Conservation (phyloP, 2,113 vertebrate genomes). For the Cariama cristata region DNA sequence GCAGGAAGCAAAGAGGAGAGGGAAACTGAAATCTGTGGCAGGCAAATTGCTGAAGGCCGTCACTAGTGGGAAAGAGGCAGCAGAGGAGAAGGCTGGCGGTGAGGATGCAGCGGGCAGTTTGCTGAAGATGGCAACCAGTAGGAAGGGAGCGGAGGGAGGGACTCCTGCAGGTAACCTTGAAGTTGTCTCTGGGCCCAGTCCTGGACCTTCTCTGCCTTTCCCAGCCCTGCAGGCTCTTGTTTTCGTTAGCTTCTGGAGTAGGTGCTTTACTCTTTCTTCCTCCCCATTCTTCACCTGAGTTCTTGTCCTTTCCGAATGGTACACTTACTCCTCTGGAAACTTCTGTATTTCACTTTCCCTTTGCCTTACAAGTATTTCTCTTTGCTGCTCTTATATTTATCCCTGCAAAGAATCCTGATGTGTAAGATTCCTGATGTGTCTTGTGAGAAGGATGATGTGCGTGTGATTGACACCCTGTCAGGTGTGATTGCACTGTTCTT, state of each 20-base stretch:
- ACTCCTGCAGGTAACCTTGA: conserved; percentile 17
- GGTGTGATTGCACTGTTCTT: not conserved
- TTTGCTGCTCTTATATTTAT: not conserved
- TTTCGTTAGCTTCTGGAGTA: not conserved
- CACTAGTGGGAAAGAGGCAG: not conserved
- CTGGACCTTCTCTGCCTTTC: not conserved
- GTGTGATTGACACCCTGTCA: not conserved
- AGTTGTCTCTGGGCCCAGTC: not conserved
- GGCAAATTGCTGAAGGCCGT: conserved; percentile 12
- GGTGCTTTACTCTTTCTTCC: not conserved
- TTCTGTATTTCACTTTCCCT: not conserved
- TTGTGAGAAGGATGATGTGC: not conserved
- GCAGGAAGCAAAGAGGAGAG: not conserved
- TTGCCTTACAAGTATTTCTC: not conserved
- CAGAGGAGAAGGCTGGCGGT: not conserved
- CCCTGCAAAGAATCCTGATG: not conserved
- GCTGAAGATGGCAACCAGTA: not conserved
- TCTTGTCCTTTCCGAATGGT: not conserved
- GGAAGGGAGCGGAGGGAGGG: not conserved
- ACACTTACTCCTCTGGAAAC: not conserved
- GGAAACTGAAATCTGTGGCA: conserved; percentile 16
- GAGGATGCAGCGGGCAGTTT: not conserved
- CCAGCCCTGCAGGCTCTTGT: not conserved
- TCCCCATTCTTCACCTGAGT: not conserved
- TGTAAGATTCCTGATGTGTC: not conserved